Percentiles rank a stretch among this genome's conserved stretches.
Conservation (phyloP, 2,113 vertebrate genomes). For the Pelecanoides urinatrix region DNA sequence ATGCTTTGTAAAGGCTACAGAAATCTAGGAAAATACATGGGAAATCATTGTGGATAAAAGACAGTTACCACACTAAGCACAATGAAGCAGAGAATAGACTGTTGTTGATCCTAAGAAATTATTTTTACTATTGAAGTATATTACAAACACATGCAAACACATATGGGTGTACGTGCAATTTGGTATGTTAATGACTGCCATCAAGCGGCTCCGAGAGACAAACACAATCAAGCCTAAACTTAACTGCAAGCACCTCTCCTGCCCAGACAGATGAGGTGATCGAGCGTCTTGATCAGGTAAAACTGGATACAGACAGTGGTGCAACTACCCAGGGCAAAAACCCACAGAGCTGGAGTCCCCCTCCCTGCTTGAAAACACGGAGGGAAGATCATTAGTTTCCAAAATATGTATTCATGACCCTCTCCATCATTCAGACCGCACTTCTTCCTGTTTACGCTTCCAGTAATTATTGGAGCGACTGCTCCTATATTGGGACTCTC, state of each 20-base stretch:
- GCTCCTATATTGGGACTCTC: neutral
- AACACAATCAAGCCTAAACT: neutral
- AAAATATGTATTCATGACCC: neutral
- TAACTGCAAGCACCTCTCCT: neutral
- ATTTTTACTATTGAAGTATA: neutral
- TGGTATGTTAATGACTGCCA: neutral
- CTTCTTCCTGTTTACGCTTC: neutral
- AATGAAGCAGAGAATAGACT: neutral
- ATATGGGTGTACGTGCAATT: neutral
- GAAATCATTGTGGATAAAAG: neutral
- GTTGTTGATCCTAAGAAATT: neutral
- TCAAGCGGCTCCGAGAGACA: neutral
- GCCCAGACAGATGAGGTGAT: neutral
- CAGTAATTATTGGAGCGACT: neutral
- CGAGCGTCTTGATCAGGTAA: fast-evolving
- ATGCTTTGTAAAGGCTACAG: neutral
- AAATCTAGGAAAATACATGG: neutral
- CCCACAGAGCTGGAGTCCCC: fast-evolving
- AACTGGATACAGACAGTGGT: neutral
- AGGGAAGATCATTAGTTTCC: neutral
- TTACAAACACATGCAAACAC: neutral
- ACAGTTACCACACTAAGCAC: neutral
- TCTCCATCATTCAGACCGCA: neutral
- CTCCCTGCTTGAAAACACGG: neutral
- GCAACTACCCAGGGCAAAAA: neutral